Evolutionary conservation across 2,888 invertebrate genomes (phyloP).

Genomic region (Esperia sulphurella): DNA sequence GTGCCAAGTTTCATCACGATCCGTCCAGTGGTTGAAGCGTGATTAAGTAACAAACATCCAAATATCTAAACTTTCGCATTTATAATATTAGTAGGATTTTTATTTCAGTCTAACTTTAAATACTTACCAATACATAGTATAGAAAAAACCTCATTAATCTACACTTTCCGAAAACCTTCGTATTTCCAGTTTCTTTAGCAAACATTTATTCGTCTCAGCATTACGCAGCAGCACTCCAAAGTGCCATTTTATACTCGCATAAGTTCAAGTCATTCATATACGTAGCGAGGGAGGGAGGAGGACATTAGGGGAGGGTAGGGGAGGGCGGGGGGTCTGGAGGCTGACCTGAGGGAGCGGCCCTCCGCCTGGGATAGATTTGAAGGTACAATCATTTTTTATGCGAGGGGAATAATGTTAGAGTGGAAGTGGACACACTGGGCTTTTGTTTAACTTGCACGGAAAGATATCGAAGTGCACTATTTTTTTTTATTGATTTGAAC

Average conservation of each 20-base stretch:
- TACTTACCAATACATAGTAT: too few species aligned
- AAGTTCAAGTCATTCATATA: slow-evolving; percentile 58
- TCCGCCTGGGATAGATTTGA: slow-evolving; percentile 74
- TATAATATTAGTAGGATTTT: too few species aligned
- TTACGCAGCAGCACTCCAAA: slow-evolving; percentile 9
- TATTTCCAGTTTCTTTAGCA: background rate
- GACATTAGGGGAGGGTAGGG: slow-evolving; percentile 19
- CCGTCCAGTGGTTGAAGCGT: too few species aligned
- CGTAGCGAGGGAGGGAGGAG: slow-evolving; percentile 35
- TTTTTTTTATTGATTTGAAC: too few species aligned
- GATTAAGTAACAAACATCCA: too few species aligned
- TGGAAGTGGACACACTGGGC: slow-evolving; percentile 28
- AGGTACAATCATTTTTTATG: slow-evolving; percentile 80
- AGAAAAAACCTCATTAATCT: too few species aligned
- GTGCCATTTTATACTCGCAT: slow-evolving; percentile 28
- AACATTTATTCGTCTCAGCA: background rate
- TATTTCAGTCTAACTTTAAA: too few species aligned
- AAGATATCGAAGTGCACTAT: too few species aligned
- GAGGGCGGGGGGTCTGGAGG: slow-evolving; percentile 27
- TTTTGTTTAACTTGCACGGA: background rate
- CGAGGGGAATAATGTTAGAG: slow-evolving; percentile 58
- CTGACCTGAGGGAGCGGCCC: slow-evolving; percentile 54
- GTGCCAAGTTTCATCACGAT: too few species aligned
- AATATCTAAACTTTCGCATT: too few species aligned
- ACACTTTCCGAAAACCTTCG: too few species aligned